Evolutionary conservation across 2,797 vertebrate species (phyloP).

Genomic region (Phoebastria nigripes): DNA sequence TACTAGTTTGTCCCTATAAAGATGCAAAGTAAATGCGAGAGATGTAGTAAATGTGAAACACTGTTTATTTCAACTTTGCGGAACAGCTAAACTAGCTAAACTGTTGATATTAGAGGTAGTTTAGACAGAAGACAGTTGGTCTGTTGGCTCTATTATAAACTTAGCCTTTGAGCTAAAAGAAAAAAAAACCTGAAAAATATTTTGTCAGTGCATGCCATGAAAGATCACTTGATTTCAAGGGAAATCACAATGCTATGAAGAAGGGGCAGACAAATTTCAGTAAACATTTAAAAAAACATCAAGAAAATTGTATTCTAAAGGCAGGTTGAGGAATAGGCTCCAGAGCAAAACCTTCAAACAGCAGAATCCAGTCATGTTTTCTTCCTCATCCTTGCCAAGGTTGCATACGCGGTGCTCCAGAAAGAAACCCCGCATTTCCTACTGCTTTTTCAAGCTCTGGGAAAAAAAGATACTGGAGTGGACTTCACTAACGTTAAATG

Average conservation of each 20-base stretch:
- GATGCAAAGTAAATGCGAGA: neutral
- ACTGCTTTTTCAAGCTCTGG: neutral
- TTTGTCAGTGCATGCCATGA: neutral
- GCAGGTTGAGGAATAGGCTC: neutral
- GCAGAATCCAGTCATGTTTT: neutral
- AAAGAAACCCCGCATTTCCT: neutral
- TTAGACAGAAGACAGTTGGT: neutral
- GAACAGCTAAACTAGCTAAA: neutral
- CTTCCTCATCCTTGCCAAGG: neutral
- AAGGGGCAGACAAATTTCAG: neutral
- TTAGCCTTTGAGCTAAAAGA: neutral
- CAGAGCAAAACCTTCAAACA: neutral
- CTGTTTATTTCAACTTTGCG: neutral
- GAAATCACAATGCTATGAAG: neutral
- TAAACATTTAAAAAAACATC: neutral
- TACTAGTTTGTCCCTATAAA: neutral
- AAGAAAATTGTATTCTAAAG: neutral
- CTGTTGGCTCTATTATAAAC: neutral
- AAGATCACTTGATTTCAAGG: neutral
- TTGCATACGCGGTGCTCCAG: neutral
- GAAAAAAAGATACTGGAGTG: neutral
- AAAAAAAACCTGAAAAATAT: neutral
- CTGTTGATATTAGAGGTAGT: neutral
- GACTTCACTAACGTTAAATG: neutral
- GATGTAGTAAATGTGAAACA: neutral